Base-by-base conservation (phyloP, 1,140 invertebrate species). In the Hyposmocoma kahamanoa region DNA sequence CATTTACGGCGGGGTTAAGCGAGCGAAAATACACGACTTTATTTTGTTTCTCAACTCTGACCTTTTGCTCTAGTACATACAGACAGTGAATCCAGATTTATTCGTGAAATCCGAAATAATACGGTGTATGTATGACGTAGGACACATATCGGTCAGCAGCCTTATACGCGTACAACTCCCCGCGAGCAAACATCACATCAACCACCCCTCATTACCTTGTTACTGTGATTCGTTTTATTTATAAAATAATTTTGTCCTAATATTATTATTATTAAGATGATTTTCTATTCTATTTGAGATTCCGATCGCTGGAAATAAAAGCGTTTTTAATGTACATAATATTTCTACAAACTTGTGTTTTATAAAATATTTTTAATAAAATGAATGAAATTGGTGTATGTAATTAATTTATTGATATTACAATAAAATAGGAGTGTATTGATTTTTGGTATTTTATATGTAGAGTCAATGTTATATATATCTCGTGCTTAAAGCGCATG, bases 191-290 rank as follows among this genome's bases (percentile, higher is more conserved):
- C 68, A 79, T 82, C 70, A 79, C 73, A 72, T 56, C 64, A 58
- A 56, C 58, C 56, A 48, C 60, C 55, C 76, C 62, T 54, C 61
- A 81, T 81, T 80, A 81, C 76, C 78, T 80, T 77, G 60, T 77
- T 75, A 82, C 78, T 84, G 81, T 84, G 81, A 84, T 84, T 84
- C 75, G 77, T 73, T 72, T 81, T 76, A 59, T 67, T 57, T 41
- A 11, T 21, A 28, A 28, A 6, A 11, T 6, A 28, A 28, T 28
- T 28, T 28, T 6, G 24, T 11, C 18, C 13, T 65, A 59, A 50
- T 56, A 43, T 53, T 63, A 52, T 44, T 50, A 42, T 54, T 59
- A 65, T 62, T 63, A 50, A 43, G 58, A 63, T 65, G 58, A 58
- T 67, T 66, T 72, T 63, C 28, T n/a, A n/a, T n/a, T 28, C 45